Evolutionary conservation across 2,888 invertebrate genomes (phyloP).

Genomic region (Phortica magna): DNA sequence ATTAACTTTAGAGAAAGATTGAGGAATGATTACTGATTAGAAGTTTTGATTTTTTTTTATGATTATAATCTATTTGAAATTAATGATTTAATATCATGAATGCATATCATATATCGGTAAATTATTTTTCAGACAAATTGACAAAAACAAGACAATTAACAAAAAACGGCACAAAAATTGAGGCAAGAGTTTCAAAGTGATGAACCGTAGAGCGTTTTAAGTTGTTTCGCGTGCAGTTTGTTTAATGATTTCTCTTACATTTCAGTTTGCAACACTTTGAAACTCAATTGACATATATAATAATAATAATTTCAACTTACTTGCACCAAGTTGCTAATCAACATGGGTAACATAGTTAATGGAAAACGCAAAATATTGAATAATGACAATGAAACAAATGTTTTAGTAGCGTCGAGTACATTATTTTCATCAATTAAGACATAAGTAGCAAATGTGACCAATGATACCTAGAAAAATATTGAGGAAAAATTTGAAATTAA

Average conservation of each 20-base stretch:
- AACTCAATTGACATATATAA: slow-evolving; percentile 19
- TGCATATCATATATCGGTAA: neutral
- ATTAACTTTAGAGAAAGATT: no score
- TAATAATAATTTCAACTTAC: slow-evolving; percentile 80
- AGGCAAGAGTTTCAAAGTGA: slow-evolving; percentile 32
- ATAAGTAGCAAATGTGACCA: slow-evolving; percentile 93
- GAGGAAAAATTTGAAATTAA: slow-evolving; percentile 24
- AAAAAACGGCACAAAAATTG: slow-evolving; percentile 29
- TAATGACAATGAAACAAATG: slow-evolving; percentile 97
- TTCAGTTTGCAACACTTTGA: slow-evolving; percentile 16
- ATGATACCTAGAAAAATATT: slow-evolving; percentile 83
- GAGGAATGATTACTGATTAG: no score
- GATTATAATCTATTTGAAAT: no score
- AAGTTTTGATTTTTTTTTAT: no score
- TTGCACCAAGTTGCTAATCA: slow-evolving; percentile 94
- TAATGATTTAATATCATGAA: no score
- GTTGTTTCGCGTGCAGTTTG: neutral
- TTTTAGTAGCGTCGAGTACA: slow-evolving; percentile 91
- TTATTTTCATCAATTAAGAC: slow-evolving; percentile 90
- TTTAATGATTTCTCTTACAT: neutral
- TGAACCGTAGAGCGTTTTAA: slow-evolving; percentile 3
- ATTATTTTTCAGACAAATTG: neutral
- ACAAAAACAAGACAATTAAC: slow-evolving; percentile 7
- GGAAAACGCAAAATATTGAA: slow-evolving; percentile 98
- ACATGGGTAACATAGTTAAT: slow-evolving; percentile 96